Base-by-base conservation (phyloP, 2,888 invertebrate genomes). In the Cephalotes varians region DNA sequence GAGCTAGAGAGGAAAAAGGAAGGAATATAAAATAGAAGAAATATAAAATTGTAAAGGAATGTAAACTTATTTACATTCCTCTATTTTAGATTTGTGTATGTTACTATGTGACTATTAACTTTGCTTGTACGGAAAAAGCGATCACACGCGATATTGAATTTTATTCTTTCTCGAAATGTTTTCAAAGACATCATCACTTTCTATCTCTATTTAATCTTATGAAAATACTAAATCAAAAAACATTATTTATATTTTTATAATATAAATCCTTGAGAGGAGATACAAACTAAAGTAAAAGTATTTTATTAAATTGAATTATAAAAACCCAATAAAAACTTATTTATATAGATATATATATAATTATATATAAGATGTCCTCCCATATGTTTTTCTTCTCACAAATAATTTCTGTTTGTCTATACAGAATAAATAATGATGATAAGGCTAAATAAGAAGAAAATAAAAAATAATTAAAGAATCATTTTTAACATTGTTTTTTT, bases 21-120 rank as follows among this genome's bases (percentile, higher is more conserved):
- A 31, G 31, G 9, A 18, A 18, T 25, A 54, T 21, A 54, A 58
- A 31, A 58, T 58, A 31, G 12, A 40, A 40, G n/a, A 9, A 18
- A n/a, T 37, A 37, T 37, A 62, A 60, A 62, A 37, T 62, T 62
- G 15, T 44, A 18, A 25, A 64, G 25, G 40, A 64, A 25, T 64
- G 40, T 64, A 64, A 64, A 40, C 25, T 40, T 25, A 44, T 64
- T 64, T 40, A 44, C 40, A 40, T 44, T 64, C 2, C 15, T 64
- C 1, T 40, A 15, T 18, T 44, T 64, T 10, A 21, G 7, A 64
- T 15, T 40, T 40, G 40, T 15, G n/a, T n/a, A n/a, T n/a, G 4
- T 62, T 12, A 25, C 25, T 64, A 9, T 40, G n/a, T n/a, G n/a
- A n/a, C n/a, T n/a, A 4, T 40, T 56, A 56, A 5, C 7, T 56